Evolutionary conservation across 2,797 vertebrate genomes (phyloP).

Genomic region (Bufotes viridis): DNA sequence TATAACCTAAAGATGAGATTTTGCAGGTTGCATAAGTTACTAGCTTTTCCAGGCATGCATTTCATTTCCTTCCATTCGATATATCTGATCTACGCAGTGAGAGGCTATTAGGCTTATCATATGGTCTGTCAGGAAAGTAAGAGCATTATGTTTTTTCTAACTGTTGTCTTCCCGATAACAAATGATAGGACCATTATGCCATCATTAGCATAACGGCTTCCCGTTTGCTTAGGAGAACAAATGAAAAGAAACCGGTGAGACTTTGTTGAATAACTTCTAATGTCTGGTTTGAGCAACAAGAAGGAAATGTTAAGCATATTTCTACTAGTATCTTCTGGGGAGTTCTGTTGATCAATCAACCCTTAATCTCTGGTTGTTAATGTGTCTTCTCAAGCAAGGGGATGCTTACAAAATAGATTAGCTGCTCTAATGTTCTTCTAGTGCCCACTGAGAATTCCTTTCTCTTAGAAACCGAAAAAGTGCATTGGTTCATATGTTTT

Average conservation of each 20-base stretch:
- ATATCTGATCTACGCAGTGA: conserved; percentile 1
- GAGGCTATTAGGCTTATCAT: conserved; percentile 41
- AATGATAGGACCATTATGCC: not conserved
- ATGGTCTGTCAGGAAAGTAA: not conserved
- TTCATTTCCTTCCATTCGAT: conserved; percentile 20
- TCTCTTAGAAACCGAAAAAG: not conserved
- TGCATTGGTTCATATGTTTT: not conserved
- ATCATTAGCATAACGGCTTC: conserved; percentile 1
- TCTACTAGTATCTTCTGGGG: not conserved
- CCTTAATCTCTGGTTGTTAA: conserved; percentile 10
- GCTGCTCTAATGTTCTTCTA: not conserved
- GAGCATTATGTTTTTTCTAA: conserved; percentile 12
- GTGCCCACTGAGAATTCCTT: not conserved
- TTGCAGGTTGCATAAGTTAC: not conserved
- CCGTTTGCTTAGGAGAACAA: conserved; percentile 3
- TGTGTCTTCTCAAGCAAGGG: not conserved
- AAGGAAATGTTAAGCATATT: not conserved
- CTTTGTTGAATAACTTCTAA: not conserved
- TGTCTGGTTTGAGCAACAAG: not conserved
- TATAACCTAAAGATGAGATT: not conserved
- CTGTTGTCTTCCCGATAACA: conserved; percentile 31
- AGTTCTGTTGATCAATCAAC: not conserved
- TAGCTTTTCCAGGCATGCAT: not conserved
- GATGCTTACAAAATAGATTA: not conserved
- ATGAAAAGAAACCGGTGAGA: not conserved